A percentile compares a stretch with the other conserved stretches of the same genome.
phyloP scores from a whole-genome alignment of 2,797 vertebrate species.

The Xenentodon cancila region DNA sequence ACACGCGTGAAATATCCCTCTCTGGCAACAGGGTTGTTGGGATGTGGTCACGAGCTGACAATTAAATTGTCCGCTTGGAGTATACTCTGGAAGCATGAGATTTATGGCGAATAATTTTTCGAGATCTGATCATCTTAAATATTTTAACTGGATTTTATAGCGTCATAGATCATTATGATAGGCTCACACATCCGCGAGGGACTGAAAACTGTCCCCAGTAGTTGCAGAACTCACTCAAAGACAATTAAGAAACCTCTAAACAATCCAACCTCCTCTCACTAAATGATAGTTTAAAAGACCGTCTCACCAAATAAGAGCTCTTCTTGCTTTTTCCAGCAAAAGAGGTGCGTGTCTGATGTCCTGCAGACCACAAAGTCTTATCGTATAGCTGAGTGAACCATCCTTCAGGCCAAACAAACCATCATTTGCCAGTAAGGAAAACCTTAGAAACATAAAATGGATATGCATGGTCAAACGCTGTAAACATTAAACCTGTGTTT shows the following conservation, averaged over 20 bases:
- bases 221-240: slow-evolving; percentile 70
- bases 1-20: slow-evolving; percentile 63
- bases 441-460: slow-evolving; percentile 20
- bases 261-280: slow-evolving; percentile 32
- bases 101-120: slow-evolving; percentile 66
- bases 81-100: slow-evolving; percentile 59
- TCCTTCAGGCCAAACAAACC: slow-evolving; percentile 18
- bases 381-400: slow-evolving; percentile 12
- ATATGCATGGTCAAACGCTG: slow-evolving; percentile 51
- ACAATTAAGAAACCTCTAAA: slow-evolving; percentile 57
- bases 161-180: slow-evolving; percentile 67
- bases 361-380: slow-evolving; percentile 28
- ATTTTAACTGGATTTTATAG: slow-evolving; percentile 64
- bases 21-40: slow-evolving; percentile 69
- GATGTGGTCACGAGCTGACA: slow-evolving; percentile 76
- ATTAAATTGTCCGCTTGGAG: slow-evolving; percentile 74
- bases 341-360: neutral
- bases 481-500: slow-evolving; percentile 68
- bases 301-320: slow-evolving; percentile 4
- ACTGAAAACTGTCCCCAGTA: slow-evolving; percentile 64
- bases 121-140: slow-evolving; percentile 70
- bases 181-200: slow-evolving; percentile 35
- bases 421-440: slow-evolving; percentile 18
- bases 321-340: slow-evolving; percentile 27
- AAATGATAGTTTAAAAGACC: slow-evolving; percentile 7